phyloP scores from a whole-genome alignment of 2,888 invertebrate genomes.

The Pherbina coryleti region DNA sequence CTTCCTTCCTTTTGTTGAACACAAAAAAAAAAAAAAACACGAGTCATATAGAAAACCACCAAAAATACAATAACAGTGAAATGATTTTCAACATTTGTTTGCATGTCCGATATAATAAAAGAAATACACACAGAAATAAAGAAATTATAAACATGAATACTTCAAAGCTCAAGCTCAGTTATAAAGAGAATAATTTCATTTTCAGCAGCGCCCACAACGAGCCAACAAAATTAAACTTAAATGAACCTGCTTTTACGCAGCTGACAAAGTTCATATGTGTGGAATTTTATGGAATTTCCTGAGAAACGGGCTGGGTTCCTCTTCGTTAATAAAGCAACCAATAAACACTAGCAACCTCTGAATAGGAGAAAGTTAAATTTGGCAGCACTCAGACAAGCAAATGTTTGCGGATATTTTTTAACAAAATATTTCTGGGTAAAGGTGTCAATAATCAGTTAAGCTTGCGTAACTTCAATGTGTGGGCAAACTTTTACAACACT shows the following conservation, averaged over 20 bases:
- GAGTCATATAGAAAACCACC: too few species aligned
- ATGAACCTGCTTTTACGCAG: not conserved
- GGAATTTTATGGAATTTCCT: not conserved
- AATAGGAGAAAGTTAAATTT: constrained; percentile 4
- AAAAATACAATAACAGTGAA: too few species aligned
- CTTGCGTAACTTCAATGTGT: too few species aligned
- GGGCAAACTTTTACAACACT: constrained; percentile 30
- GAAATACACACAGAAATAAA: too few species aligned
- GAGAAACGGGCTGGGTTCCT: not conserved
- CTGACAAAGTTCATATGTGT: not conserved
- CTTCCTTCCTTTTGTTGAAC: too few species aligned
- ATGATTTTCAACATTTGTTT: too few species aligned
- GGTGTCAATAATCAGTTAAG: too few species aligned
- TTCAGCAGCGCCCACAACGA: not conserved
- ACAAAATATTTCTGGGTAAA: not conserved
- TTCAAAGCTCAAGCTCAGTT: not conserved
- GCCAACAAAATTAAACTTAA: not conserved
- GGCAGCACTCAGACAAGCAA: not conserved
- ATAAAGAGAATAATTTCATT: not conserved
- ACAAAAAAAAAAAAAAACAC: too few species aligned
- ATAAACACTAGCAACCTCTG: not conserved
- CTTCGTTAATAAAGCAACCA: not conserved
- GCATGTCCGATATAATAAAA: too few species aligned
- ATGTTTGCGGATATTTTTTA: not conserved
- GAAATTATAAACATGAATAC: not conserved